Conservation (phyloP, 2,797 vertebrate species). For the Hozukius guyotensis region DNA sequence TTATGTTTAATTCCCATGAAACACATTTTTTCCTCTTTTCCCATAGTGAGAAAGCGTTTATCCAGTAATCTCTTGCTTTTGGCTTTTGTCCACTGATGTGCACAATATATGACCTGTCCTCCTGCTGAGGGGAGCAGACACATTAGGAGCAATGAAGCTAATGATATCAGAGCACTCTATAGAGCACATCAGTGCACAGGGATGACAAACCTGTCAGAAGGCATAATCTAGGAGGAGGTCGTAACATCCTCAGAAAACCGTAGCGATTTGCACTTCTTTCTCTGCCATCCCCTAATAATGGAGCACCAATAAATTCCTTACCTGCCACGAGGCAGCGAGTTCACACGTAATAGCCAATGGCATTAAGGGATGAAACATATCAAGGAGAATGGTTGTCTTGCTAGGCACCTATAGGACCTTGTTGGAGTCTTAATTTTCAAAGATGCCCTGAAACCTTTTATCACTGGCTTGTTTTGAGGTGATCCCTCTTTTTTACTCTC, state of each 20-base stretch:
- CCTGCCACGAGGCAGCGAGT: slow-evolving; percentile 87
- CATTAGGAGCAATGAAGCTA: slow-evolving; percentile 98
- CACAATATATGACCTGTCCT: slow-evolving; percentile 87
- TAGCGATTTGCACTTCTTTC: slow-evolving; percentile 84
- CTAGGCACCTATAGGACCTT: slow-evolving; percentile 85
- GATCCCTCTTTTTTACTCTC: slow-evolving; percentile 90
- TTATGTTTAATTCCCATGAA: slow-evolving; percentile 27
- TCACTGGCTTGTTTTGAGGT: slow-evolving; percentile 91
- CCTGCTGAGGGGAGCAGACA: slow-evolving; percentile 88
- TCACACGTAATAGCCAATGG: slow-evolving; percentile 84
- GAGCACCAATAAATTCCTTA: slow-evolving; percentile 92
- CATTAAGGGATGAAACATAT: slow-evolving; percentile 93
- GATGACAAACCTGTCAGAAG: slow-evolving; percentile 96
- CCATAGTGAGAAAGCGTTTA: slow-evolving; percentile 12
- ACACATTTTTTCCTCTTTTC: slow-evolving; percentile 13
- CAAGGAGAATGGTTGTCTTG: slow-evolving; percentile 91
- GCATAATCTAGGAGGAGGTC: slow-evolving; percentile 93
- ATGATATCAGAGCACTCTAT: slow-evolving; percentile 97
- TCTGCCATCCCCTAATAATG: slow-evolving; percentile 93
- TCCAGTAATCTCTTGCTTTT: slow-evolving; percentile 62
- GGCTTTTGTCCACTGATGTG: slow-evolving; percentile 78
- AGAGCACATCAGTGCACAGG: slow-evolving; percentile 90
- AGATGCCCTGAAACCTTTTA: slow-evolving; percentile 91
- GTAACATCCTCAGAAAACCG: slow-evolving; percentile 92
- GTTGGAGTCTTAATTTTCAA: slow-evolving; percentile 94